Conservation (phyloP, 2,113 vertebrate genomes). For the Arvicanthis niloticus region DNA sequence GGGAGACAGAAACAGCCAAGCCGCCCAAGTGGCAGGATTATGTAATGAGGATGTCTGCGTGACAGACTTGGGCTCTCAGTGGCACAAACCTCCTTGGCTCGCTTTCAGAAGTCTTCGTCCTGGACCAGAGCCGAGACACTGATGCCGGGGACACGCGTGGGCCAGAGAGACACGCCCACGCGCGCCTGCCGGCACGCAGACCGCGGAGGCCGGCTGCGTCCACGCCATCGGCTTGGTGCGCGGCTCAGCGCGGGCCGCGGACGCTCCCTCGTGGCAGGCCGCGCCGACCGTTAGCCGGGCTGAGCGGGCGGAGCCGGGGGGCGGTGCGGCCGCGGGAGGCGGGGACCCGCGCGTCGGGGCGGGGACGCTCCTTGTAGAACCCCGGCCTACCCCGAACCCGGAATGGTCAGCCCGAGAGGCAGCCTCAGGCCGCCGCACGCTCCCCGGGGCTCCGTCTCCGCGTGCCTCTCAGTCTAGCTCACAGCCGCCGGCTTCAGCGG, state of each 20-base stretch:
- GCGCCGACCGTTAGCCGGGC: slow-evolving; percentile 66
- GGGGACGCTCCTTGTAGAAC: background rate
- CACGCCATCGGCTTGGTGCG: background rate
- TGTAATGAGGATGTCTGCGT: slow-evolving; percentile 66
- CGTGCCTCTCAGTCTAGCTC: background rate
- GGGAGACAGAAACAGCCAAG: background rate
- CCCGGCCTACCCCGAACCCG: background rate
- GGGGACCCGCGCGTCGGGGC: background rate
- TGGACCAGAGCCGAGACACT: background rate
- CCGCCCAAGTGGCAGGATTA: slow-evolving; percentile 54
- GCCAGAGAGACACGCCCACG: background rate
- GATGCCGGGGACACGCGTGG: slow-evolving; percentile 6
- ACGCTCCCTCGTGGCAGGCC: slow-evolving; percentile 76
- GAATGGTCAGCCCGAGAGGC: background rate
- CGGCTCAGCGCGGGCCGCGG: slow-evolving; percentile 56
- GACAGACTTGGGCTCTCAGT: slow-evolving; percentile 66
- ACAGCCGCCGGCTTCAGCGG: background rate
- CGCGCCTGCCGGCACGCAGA: background rate
- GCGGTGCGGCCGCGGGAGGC: slow-evolving; percentile 64
- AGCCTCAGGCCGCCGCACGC: background rate
- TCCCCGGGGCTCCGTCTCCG: background rate
- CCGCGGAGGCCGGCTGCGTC: slow-evolving; percentile 41
- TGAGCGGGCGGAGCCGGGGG: slow-evolving; percentile 75
- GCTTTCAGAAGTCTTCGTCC: slow-evolving; percentile 64
- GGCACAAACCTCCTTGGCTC: slow-evolving; percentile 58